phyloP scores from a whole-genome alignment of 2,797 vertebrate genomes.

The Chelon labrosus region DNA sequence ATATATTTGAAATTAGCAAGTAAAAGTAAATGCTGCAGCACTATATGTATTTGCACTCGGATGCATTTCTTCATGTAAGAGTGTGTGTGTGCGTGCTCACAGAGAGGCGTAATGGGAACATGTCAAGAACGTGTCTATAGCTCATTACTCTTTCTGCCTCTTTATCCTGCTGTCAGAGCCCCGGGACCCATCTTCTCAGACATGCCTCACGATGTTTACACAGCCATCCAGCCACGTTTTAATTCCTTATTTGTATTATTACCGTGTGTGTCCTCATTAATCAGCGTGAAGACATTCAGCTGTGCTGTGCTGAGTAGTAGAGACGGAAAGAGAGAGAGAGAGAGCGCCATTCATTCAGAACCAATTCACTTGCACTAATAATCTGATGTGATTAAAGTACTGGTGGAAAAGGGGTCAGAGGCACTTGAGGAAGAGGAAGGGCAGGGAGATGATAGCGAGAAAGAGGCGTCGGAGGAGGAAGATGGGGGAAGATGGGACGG shows the following conservation, averaged over 20 bases:
- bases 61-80: not conserved
- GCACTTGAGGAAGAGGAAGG: conserved; percentile 48
- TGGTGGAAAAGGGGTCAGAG: conserved; percentile 41
- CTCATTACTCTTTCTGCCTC: conserved; percentile 81
- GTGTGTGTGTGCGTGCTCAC: conserved; percentile 32
- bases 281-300: conserved; percentile 82
- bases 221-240: conserved; percentile 75
- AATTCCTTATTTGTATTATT: conserved; percentile 83
- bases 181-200: conserved; percentile 81
- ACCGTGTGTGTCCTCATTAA: conserved; percentile 80
- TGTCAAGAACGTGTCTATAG: conserved; percentile 74
- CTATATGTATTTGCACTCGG: not conserved
- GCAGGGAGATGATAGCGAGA: conserved; percentile 40
- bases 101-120: conserved; percentile 77
- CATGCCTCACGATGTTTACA: conserved; percentile 80
- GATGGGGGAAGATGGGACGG: conserved; percentile 15
- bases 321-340: conserved; percentile 22
- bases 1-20: conserved; percentile 1
- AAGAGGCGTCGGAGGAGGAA: conserved; percentile 13
- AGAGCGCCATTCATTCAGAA: conserved; percentile 39
- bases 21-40: conserved; percentile 23
- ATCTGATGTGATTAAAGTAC: conserved; percentile 64
- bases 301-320: conserved; percentile 55
- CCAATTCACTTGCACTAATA: conserved; percentile 64
- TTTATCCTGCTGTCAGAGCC: conserved; percentile 79